Percentiles rank a stretch among this genome's conserved stretches.
Evolutionary conservation across 1,140 invertebrate genomes (phyloP).

Genomic region (Drosophila dunni): DNA sequence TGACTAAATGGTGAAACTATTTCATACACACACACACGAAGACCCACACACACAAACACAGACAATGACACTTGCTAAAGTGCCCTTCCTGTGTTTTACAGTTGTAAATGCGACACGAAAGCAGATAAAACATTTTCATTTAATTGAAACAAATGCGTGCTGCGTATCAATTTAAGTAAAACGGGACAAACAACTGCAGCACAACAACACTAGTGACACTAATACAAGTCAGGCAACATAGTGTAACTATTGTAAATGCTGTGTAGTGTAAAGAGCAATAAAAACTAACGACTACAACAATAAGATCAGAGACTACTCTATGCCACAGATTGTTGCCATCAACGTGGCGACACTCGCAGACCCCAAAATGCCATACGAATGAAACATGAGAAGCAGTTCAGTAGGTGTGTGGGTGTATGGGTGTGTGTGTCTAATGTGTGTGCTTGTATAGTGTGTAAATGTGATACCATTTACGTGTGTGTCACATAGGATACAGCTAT

Average conservation of each 20-base stretch:
- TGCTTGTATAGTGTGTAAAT: slow-evolving; percentile 21
- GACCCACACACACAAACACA: slow-evolving; percentile 11
- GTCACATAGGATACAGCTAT: slow-evolving; percentile 1
- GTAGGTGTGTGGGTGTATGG: slow-evolving; percentile 7
- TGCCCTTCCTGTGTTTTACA: slow-evolving; percentile 54
- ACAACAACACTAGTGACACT: slow-evolving; percentile 13
- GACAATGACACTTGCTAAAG: slow-evolving; percentile 21
- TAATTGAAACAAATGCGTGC: slow-evolving; percentile 83
- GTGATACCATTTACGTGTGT: slow-evolving; percentile 32
- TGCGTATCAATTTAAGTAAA: slow-evolving; percentile 78
- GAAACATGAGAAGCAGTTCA: slow-evolving; percentile 31
- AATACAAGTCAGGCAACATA: slow-evolving; percentile 22
- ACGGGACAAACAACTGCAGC: slow-evolving; percentile 9
- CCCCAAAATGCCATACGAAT: slow-evolving; percentile 37
- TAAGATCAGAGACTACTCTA: slow-evolving; percentile 34
- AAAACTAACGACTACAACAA: slow-evolving; percentile 71
- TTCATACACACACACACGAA: slow-evolving; percentile 8
- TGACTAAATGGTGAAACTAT: background rate
- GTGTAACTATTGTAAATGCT: slow-evolving; percentile 32
- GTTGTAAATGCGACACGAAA: slow-evolving; percentile 43
- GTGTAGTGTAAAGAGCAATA: slow-evolving; percentile 65
- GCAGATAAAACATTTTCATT: slow-evolving; percentile 77
- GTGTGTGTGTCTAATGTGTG: slow-evolving; percentile 10
- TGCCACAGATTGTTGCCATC: slow-evolving; percentile 52
- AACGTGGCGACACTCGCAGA: slow-evolving; percentile 26